These are phyloP conservation scores for Vulpes lagopus DNA, from an alignment of 2,113 vertebrate genomes.

Conservation along the genomic window DNA sequence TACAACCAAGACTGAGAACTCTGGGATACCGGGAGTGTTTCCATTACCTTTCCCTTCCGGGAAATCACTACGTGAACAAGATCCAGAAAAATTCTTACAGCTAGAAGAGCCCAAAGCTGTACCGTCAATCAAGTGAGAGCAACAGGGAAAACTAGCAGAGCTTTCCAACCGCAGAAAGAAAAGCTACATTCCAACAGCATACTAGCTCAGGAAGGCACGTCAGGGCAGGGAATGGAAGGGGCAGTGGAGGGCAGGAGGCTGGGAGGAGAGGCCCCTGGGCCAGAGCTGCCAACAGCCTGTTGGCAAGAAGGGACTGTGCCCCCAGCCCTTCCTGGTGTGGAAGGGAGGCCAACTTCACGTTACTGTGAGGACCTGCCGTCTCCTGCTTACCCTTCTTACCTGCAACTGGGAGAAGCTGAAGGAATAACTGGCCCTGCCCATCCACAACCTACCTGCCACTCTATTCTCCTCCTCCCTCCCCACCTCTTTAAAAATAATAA, in stretches of 20 bases:
- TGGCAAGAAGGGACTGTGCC: not conserved
- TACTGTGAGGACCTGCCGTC: not conserved
- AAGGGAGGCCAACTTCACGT: not conserved
- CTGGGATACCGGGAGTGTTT: not conserved
- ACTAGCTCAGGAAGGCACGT: not conserved
- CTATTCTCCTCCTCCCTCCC: not conserved
- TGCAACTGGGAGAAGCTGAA: not conserved
- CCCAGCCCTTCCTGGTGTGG: not conserved
- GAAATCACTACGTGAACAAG: not conserved
- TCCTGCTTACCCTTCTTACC: not conserved
- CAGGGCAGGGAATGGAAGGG: not conserved
- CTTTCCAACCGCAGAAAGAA: not conserved
- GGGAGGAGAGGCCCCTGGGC: not conserved
- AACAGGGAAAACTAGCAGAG: slow-evolving; percentile 49
- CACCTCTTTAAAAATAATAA: not conserved
- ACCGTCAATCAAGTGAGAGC: not conserved
- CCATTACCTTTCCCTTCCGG: not conserved
- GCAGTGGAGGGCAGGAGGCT: not conserved
- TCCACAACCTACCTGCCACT: accelerated
- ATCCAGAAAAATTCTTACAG: not conserved
- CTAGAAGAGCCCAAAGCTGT: not conserved
- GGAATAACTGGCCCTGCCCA: not conserved
- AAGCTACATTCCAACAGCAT: not conserved
- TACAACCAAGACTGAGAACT: not conserved
- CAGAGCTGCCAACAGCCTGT: not conserved